A percentile compares a stretch with the other conserved stretches of the same genome.
Evolutionary conservation across 64 coral and sea anemone genomes (phyloP).

Genomic region (Trachythela sp.): DNA sequence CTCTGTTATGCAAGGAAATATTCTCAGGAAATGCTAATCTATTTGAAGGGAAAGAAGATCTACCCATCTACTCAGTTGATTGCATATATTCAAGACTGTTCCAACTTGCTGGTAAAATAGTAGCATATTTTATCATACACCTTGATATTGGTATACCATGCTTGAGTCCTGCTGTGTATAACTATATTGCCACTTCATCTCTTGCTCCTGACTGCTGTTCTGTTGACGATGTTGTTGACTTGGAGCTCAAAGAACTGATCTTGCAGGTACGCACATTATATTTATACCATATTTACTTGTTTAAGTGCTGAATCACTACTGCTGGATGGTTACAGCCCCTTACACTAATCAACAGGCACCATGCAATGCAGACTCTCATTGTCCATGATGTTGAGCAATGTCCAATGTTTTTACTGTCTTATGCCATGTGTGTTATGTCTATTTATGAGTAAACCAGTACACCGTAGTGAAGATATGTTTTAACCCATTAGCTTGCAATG

Average conservation of each 20-base stretch:
- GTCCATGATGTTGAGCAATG: neutral
- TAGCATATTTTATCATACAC: conserved; percentile 21
- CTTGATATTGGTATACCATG: conserved; percentile 24
- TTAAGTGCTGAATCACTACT: neutral
- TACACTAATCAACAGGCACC: neutral
- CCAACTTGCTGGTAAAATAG: conserved; percentile 25
- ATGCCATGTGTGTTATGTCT: no score
- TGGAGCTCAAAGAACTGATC: conserved; percentile 1
- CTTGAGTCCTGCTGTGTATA: conserved; percentile 7
- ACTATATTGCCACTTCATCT: neutral
- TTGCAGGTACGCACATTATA: neutral
- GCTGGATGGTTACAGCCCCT: neutral
- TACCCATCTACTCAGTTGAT: neutral
- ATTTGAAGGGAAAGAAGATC: conserved; percentile 29
- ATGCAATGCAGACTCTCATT: conserved; percentile 6
- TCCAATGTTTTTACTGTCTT: no score
- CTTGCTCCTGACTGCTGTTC: neutral
- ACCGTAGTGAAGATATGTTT: no score
- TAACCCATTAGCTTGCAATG: no score
- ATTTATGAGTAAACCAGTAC: no score
- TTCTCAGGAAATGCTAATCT: conserved; percentile 39
- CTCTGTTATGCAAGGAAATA: conserved; percentile 17
- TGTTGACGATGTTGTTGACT: conserved; percentile 16
- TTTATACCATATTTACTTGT: neutral
- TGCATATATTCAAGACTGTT: neutral